Base-by-base conservation (phyloP, 2,888 invertebrate species). In the Zaprionus lineosus region DNA sequence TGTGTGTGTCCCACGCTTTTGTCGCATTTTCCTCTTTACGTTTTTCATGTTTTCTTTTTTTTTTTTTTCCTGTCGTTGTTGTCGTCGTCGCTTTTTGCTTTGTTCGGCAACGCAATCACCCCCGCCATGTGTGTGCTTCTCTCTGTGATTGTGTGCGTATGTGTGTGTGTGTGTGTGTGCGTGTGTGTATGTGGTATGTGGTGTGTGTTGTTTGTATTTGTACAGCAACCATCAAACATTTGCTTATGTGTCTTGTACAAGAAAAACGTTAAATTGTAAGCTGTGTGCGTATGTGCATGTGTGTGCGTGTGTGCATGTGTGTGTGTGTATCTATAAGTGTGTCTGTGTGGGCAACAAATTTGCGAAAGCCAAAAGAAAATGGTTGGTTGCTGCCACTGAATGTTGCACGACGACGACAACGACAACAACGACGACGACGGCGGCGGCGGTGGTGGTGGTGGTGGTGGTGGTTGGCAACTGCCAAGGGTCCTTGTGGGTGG, bases 221-320 rank as follows among this genome's bases (percentile, higher is more conserved):
- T 86, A 86, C 86, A 86, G 82, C 82, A 86, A 86, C 87, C 82
- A 86, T 86, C 87, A 86, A 86, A 83, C 78, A 82, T 84, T 85
- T 83, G 73, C 70, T 70, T 43, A 64, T 81, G 70, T 77, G 69
- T 73, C 65, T 61, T 63, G 52, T 51, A 59, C 51, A 59, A 68
- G 58, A 50, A 74, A 64, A 56, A 61, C 62, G 57, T 59, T 59
- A 53, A 62, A 76, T 64, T 70, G 47, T 71, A 51, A 74, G 50
- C 70, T 28, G 29, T n/a, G n/a, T n/a, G n/a, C n/a, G n/a, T n/a
- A n/a, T n/a, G n/a, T n/a, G n/a, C n/a, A 40, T 41, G 47, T 56
- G 29, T 46, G 31, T 14, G 29, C 40, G 26, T 36, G 31, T 41
- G 5, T 28, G 21, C 14, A 4, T 51, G 8, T 18, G 16, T 11